Percentiles rank a stretch among this genome's conserved stretches.
These are phyloP conservation scores for Rhaphigaster nebulosa DNA, from an alignment of 2,888 invertebrate genomes.

Conservation along the genomic window DNA sequence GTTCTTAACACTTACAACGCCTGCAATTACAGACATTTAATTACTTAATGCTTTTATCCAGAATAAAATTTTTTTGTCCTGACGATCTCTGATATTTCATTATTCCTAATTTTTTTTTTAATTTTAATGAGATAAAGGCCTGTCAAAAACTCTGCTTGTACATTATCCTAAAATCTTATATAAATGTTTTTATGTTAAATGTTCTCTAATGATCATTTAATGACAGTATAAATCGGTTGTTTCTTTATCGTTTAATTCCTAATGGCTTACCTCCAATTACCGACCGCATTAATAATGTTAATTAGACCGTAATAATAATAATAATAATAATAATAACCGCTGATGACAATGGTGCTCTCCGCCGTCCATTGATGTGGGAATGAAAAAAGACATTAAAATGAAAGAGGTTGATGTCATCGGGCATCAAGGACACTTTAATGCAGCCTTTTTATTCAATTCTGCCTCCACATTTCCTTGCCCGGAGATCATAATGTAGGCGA, in stretches of 20 bases:
- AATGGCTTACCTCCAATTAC: too few relatives aligned
- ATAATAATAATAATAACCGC: neutral
- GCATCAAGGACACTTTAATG: constrained; percentile 22
- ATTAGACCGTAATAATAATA: neutral
- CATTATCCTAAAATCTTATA: too few relatives aligned
- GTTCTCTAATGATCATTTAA: neutral
- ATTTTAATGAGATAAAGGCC: too few relatives aligned
- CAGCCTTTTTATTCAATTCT: constrained; percentile 28
- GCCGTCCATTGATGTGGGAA: constrained; percentile 7
- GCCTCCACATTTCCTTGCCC: constrained; percentile 18
- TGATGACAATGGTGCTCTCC: neutral
- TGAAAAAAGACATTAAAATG: neutral
- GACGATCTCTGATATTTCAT: too few relatives aligned
- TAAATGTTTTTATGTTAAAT: neutral
- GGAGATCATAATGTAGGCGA: neutral
- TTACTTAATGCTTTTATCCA: too few relatives aligned
- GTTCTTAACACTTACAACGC: too few relatives aligned
- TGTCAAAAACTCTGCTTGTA: too few relatives aligned
- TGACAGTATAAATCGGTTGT: neutral
- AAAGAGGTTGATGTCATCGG: constrained; percentile 17
- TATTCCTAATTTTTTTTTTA: too few relatives aligned
- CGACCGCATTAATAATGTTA: neutral
- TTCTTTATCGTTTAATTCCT: neutral
- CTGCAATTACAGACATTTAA: too few relatives aligned
- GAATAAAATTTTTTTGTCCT: too few relatives aligned